Percentiles rank a stretch among this genome's conserved stretches.
These are phyloP conservation scores for Hydropsyche betteni DNA, from an alignment of 2,888 invertebrate genomes.

Conservation along the genomic window DNA sequence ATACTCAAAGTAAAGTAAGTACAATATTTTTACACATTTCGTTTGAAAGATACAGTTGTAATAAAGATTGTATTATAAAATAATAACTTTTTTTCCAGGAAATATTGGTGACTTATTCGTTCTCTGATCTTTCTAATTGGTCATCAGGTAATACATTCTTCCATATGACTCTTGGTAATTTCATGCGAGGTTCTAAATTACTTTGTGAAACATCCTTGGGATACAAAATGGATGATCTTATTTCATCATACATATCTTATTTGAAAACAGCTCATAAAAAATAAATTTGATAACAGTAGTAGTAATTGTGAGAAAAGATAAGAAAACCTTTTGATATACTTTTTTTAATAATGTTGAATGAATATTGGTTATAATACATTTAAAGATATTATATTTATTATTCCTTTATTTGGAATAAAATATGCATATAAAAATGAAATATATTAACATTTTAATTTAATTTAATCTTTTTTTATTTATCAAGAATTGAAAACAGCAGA, in stretches of 20 bases:
- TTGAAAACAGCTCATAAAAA: conserved; percentile 54
- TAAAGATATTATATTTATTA: no score
- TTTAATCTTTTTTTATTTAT: background rate
- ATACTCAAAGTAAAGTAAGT: conserved; percentile 84
- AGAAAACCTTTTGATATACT: no score
- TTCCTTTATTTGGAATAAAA: no score
- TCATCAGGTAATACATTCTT: conserved; percentile 95
- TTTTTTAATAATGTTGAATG: no score
- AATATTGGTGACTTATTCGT: conserved; percentile 83
- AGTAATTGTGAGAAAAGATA: no score
- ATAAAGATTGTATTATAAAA: conserved; percentile 14
- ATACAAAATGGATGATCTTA: conserved; percentile 96
- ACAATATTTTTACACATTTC: conserved; percentile 38
- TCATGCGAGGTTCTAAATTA: conserved; percentile 87
- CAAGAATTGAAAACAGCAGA: background rate
- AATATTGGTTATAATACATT: no score
- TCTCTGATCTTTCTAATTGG: conserved; percentile 92
- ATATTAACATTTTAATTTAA: background rate
- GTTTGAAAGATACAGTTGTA: background rate
- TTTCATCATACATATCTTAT: conserved; percentile 86
- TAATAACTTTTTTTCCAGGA: conserved; percentile 66
- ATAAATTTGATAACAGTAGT: background rate
- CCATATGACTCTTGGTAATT: conserved; percentile 94
- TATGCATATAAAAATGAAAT: background rate
- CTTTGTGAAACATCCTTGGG: conserved; percentile 92